A percentile compares a stretch with the other conserved stretches of the same genome.
phyloP scores from a whole-genome alignment of 2,797 vertebrate genomes.

The Notoglanidium macrostoma region DNA sequence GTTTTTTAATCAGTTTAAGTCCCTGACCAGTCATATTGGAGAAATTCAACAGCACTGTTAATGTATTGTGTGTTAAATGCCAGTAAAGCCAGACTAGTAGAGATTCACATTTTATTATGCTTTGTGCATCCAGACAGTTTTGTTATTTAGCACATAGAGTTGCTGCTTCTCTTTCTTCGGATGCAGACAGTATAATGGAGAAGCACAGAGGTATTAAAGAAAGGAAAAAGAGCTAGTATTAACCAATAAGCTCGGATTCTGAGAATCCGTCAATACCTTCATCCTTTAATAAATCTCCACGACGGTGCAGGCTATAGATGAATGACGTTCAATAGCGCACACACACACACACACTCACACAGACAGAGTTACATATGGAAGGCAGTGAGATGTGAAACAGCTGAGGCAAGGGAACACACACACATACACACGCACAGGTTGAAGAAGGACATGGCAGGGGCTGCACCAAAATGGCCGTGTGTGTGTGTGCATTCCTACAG shows the following conservation, averaged over 20 bases:
- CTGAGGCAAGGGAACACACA: conserved; percentile 64
- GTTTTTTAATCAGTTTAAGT: background rate
- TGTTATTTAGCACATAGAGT: background rate
- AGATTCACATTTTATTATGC: background rate
- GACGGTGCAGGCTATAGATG: conserved; percentile 23
- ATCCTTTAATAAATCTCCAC: conserved; percentile 36
- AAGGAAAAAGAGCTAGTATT: background rate
- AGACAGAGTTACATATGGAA: conserved; percentile 9
- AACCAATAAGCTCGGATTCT: conserved; percentile 10
- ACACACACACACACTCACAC: conserved; percentile 19
- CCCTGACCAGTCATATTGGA: background rate
- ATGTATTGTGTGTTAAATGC: background rate
- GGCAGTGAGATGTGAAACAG: conserved; percentile 73
- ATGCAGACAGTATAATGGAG: background rate
- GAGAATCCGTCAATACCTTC: conserved; percentile 8
- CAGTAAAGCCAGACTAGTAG: background rate
- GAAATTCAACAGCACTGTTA: background rate
- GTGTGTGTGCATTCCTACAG: background rate
- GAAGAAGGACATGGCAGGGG: background rate
- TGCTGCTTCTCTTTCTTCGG: background rate
- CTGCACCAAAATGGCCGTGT: background rate
- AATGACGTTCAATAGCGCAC: conserved; percentile 18
- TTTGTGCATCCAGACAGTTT: background rate
- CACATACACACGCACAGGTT: background rate
- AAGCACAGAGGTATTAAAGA: background rate